Base-by-base conservation (phyloP, 92 coral and sea anemone genomes). In the Parazoanthus swiftii region DNA sequence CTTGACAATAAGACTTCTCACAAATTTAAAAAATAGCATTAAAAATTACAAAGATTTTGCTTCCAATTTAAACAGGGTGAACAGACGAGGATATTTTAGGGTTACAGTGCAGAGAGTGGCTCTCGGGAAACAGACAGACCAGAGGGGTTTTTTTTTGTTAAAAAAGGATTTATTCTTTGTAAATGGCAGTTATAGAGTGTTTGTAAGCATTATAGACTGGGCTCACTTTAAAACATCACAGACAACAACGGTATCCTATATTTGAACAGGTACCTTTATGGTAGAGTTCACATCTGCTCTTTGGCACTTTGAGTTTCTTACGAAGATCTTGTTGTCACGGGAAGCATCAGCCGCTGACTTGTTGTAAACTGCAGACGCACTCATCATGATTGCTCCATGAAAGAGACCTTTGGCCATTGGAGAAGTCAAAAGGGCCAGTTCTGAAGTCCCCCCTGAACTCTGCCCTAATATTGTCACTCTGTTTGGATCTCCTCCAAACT, bases 381-480 rank as follows among this genome's bases (percentile, higher is more conserved):
- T 92, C 93, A 94, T 90, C 48, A 92, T 73, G 72, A 94, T 92
- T 5, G 93, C 96, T 44, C 92, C 81, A 81, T 90, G 92, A 73
- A 92, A 94, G 25, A 94, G 91, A 39, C 94, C 92, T 9, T 79
- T 85, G 9, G 94, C 96, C 43, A 39, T 37, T 23, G 96, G 94
- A 15, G 93, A 90, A 44, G 93, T 81, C 81, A 92, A 86, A 51
- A 94, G 54, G 58, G 94, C 96, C 38, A 94, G 81, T 7, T 86
- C 92, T 16, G 96, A 94, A 8, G 96, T 94, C 39, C 90, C 96
- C 16, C 96, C 96, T 13, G 96, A 94, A 50, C 96, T 92, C 74
- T 94, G 96, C 16, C 96, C 96, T 44, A 92, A 56, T 46, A 94
- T 36, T 21, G 94, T 94, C 43, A 92, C 96, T 48, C 88, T 88